Evolutionary conservation across 2,797 vertebrate species (phyloP), one percentile per base, ranked within the genome.

Genomic region (Zenarchopterus dispar): DNA sequence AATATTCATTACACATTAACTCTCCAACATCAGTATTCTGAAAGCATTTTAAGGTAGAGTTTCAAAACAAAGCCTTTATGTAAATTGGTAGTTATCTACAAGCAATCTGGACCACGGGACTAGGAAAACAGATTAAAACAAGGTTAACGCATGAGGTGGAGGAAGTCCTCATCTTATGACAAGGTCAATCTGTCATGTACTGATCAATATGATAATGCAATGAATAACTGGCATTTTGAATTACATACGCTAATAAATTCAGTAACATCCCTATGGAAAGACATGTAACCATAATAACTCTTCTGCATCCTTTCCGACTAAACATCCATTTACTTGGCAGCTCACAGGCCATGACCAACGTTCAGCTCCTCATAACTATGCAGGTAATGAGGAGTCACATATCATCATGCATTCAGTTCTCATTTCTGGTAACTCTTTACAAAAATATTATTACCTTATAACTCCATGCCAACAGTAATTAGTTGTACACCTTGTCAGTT

Each of bases 1-100:
- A 88, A 90, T 90, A 91, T 90, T 90, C 85, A 91, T 90, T 81
- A 72, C 56, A 58, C 76, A 89, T 86, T 85, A 84, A 67, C 66
- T 83, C 21, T 56, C 21, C 55, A 41, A 68, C 73, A 89, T 90
- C 77, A 87, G 85, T 80, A 90, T 89, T 88, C 84, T 31, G 58
- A 76, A 69, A 82, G 86, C 85, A 75, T 80, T 78, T 77, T 75
- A 79, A 71, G 82, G 80, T 63, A 64, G 57, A 55, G 67, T 71
- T 60, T 84, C 73, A 67, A 86, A 89, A 87, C 84, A 88, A 81
- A 73, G 80, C 61, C 65, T 78, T 73, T 84, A 90, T 90, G 87
- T 72, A 86, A 90, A 90, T 89, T 36, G 56, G 42, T 52, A 39
- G 77, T 75, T 90, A 84, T 90, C 85, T 82, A 85, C 84, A 82